A percentile compares a stretch with the other conserved stretches of the same genome.
These are phyloP conservation scores for Polypedilum pembai DNA, from an alignment of 1,140 invertebrate species.

Conservation along the genomic window DNA sequence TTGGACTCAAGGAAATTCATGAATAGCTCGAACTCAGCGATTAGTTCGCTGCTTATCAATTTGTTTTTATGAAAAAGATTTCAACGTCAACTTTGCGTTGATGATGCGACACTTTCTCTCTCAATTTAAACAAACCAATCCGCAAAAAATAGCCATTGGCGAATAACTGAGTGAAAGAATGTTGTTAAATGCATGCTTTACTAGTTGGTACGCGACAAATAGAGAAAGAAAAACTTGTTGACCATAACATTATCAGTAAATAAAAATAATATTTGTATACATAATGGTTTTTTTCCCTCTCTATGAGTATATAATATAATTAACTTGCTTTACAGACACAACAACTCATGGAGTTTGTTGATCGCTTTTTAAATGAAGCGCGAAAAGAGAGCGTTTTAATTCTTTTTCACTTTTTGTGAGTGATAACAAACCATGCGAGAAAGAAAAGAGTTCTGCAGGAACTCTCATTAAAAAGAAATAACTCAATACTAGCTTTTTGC, in stretches of 20 bases:
- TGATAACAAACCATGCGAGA: neutral
- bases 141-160: neutral
- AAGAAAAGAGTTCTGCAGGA: neutral
- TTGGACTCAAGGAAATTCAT: neutral
- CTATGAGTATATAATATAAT: too few relatives aligned
- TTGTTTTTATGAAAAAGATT: neutral
- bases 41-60: neutral
- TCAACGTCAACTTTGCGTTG: neutral
- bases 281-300: too few relatives aligned
- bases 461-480: neutral
- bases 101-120: constrained; percentile 16
- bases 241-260: neutral
- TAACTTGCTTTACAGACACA: constrained; percentile 10
- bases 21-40: neutral
- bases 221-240: neutral
- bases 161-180: neutral
- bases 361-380: constrained; percentile 24
- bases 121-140: neutral
- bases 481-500: neutral
- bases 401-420: constrained; percentile 1
- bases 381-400: constrained; percentile 15
- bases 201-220: neutral
- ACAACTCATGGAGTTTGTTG: constrained; percentile 22
- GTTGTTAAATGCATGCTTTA: neutral
- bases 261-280: neutral